These are phyloP conservation scores for Aelia acuminata DNA, from an alignment of 2,888 invertebrate genomes.

Conservation along the genomic window DNA sequence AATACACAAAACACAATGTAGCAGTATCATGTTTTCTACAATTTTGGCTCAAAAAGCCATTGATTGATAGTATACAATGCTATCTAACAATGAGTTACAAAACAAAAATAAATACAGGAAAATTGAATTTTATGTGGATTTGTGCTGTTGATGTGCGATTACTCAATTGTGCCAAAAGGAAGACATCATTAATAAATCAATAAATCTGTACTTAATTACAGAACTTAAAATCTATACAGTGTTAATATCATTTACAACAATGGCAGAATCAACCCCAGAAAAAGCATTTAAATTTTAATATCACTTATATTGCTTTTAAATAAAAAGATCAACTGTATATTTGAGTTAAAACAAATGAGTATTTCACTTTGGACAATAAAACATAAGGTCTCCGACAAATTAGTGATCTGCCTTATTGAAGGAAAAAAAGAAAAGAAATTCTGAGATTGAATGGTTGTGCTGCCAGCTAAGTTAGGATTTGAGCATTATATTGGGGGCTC, in stretches of 20 bases:
- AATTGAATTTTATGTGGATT: constrained; percentile 55
- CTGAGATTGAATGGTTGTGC: constrained; percentile 59
- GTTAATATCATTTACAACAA: constrained; percentile 60
- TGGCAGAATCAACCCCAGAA: constrained; percentile 59
- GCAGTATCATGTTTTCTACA: constrained; percentile 60
- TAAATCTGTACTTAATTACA: constrained; percentile 44
- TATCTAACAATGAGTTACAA: constrained; percentile 56
- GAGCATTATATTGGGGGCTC: constrained; percentile 59
- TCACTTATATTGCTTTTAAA: constrained; percentile 50
- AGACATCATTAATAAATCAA: constrained; percentile 59
- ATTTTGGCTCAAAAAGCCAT: constrained; percentile 42
- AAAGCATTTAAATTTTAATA: constrained; percentile 53
- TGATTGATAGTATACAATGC: constrained; percentile 54
- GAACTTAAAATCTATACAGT: constrained; percentile 58
- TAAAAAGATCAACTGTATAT: constrained; percentile 29
- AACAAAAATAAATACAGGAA: constrained; percentile 61
- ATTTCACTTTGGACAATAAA: constrained; percentile 45
- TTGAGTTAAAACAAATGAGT: constrained; percentile 46
- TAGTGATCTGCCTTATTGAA: not conserved
- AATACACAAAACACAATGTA: constrained; percentile 62
- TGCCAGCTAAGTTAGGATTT: constrained; percentile 48
- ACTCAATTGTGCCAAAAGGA: constrained; percentile 61
- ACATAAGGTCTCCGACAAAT: constrained; percentile 17
- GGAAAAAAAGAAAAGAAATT: constrained; percentile 15
- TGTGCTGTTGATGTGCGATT: constrained; percentile 61